phyloP scores from a whole-genome alignment of 2,797 vertebrate species.

The Propithecus perrieri region DNA sequence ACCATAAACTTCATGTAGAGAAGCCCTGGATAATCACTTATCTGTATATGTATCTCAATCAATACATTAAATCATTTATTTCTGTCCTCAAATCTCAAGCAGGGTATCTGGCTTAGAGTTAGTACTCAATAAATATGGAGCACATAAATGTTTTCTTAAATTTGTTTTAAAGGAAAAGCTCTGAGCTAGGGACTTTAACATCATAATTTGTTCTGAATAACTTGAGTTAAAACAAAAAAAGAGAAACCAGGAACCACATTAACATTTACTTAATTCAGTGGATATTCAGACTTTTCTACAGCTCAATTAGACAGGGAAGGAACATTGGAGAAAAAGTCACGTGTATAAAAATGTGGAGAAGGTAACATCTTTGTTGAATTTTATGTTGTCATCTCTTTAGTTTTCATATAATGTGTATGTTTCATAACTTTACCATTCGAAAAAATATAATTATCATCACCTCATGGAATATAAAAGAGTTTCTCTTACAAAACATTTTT shows the following conservation, averaged over 20 bases:
- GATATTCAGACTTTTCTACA: neutral
- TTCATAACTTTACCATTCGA: neutral
- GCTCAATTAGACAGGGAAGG: neutral
- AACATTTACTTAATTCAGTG: neutral
- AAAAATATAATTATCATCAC: neutral
- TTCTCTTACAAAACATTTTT: neutral
- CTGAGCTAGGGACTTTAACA: neutral
- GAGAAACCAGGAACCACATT: neutral
- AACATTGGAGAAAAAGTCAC: neutral
- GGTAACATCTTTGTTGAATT: neutral
- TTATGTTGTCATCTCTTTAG: neutral
- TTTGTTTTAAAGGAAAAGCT: neutral
- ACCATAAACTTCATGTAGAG: neutral
- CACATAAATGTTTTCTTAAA: neutral
- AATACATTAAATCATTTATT: neutral
- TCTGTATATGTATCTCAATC: neutral
- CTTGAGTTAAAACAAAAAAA: neutral
- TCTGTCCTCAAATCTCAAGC: neutral
- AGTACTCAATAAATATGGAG: neutral
- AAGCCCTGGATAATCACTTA: neutral
- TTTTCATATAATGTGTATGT: neutral
- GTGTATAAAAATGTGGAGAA: neutral
- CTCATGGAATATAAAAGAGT: neutral
- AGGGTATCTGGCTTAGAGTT: neutral
- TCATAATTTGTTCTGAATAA: neutral